These are phyloP conservation scores for Brachynemurus nebulosus DNA, from an alignment of 2,888 invertebrate genomes.

Conservation along the genomic window DNA sequence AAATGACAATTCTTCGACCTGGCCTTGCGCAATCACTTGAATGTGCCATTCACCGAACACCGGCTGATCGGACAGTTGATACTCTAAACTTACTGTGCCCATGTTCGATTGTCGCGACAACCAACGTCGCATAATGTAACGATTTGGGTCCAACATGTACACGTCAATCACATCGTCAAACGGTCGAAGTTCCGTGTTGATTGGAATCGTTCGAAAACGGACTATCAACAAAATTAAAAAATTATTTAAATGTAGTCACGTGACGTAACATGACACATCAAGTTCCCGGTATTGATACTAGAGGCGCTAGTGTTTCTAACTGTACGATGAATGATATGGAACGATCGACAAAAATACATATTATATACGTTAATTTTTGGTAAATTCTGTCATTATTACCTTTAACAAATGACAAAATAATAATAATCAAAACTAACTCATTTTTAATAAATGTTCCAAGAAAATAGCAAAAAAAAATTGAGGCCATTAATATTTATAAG, in stretches of 20 bases:
- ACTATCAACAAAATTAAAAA: conserved; percentile 37
- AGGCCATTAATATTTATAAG: too few relatives aligned
- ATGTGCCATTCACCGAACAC: conserved; percentile 87
- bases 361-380: too few relatives aligned
- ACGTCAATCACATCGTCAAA: conserved; percentile 86
- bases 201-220: conserved; percentile 80
- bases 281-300: too few relatives aligned
- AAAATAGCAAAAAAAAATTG: too few relatives aligned
- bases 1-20: conserved; percentile 74
- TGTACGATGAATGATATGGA: too few relatives aligned
- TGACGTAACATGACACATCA: too few relatives aligned
- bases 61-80: conserved; percentile 83
- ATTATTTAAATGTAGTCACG: conserved; percentile 7
- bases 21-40: conserved; percentile 75
- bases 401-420: too few relatives aligned
- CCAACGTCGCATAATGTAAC: conserved; percentile 84
- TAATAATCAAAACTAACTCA: too few relatives aligned
- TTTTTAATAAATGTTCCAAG: too few relatives aligned
- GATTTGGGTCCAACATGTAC: conserved; percentile 78
- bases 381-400: too few relatives aligned
- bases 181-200: conserved; percentile 81
- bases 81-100: conserved; percentile 85
- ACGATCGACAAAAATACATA: too few relatives aligned
- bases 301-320: too few relatives aligned
- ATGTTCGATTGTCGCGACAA: conserved; percentile 83